These are phyloP conservation scores for sheep (Ovis aries) DNA, from an alignment of 2,113 vertebrate species.

Conservation along the genomic window ARS-UI_Ramb_v3.0 NC_056063.1:85541001-85541500, in stretches of 20 bases:
- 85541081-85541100: rapidly evolving
- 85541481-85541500: no score
- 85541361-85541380: rapidly evolving
- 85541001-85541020: neutral
- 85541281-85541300: conserved; percentile 88
- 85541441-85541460: neutral
- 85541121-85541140: neutral
- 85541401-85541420: rapidly evolving
- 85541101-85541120: neutral
- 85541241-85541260: conserved; percentile 94
- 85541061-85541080: neutral
- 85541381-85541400: rapidly evolving
- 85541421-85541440: neutral
- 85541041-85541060: neutral
- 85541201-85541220: conserved; percentile 97
- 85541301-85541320: conserved; percentile 97
- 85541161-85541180: rapidly evolving
- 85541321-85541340: neutral
- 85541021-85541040: neutral
- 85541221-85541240: conserved; percentile 94
- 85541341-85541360: rapidly evolving
- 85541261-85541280: conserved; percentile 87
- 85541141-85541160: neutral
- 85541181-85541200: conserved; percentile 67
- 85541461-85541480: rapidly evolving